These are phyloP conservation scores for Gastrophryne carolinensis DNA, from an alignment of 2,797 vertebrate species.

Conservation along the genomic window DNA sequence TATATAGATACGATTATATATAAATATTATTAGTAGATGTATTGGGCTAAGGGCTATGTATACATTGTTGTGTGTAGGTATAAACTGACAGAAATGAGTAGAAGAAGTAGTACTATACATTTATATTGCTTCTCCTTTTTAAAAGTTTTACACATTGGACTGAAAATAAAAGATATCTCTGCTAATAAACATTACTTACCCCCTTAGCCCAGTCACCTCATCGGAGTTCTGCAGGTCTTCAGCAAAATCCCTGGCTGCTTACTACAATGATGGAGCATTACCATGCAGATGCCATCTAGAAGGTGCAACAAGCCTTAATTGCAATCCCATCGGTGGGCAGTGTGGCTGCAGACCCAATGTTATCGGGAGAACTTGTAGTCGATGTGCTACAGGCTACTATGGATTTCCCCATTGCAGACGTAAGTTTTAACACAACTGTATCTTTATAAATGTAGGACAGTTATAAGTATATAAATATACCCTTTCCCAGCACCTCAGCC, in stretches of 20 bases:
- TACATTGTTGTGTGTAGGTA: too few species aligned
- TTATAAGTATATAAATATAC: too few species aligned
- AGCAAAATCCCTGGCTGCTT: constrained; percentile 78
- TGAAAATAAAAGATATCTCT: too few species aligned
- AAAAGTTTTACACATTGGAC: too few species aligned
- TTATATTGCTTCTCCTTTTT: too few species aligned
- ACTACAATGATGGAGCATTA: constrained; percentile 82
- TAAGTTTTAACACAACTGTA: constrained; percentile 64
- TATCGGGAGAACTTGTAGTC: constrained; percentile 82
- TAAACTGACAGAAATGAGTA: too few species aligned
- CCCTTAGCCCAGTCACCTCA: constrained; percentile 71
- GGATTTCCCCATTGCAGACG: constrained; percentile 88
- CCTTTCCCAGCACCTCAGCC: too few species aligned
- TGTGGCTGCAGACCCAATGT: constrained; percentile 78
- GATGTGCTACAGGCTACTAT: constrained; percentile 83
- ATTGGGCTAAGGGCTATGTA: too few species aligned
- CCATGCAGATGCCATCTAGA: constrained; percentile 78
- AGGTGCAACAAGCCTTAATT: constrained; percentile 68
- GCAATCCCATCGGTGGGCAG: constrained; percentile 81
- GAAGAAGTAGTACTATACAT: too few species aligned
- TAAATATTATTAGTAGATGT: too few species aligned
- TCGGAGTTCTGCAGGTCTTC: constrained; percentile 81
- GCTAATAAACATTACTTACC: too few species aligned
- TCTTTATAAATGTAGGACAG: neutral
- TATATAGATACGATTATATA: too few species aligned